A percentile compares a stretch with the other conserved stretches of the same genome.
Conservation (phyloP, 2,113 vertebrate genomes). For the Coryphaenoides rupestris region DNA sequence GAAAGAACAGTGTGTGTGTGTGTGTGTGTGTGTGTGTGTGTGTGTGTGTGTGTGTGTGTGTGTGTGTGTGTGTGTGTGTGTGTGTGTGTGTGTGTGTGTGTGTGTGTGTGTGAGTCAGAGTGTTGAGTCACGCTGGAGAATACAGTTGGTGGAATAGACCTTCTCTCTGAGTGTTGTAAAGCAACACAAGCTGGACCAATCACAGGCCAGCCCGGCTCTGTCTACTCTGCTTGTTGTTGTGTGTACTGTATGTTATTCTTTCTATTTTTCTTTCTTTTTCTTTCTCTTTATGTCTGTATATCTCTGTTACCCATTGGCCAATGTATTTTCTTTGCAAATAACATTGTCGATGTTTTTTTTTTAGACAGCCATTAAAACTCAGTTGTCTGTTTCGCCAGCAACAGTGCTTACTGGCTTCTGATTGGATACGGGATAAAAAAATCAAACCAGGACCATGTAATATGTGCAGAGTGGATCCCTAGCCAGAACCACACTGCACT, state of each 20-base stretch:
- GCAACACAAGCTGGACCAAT: slow-evolving; percentile 36
- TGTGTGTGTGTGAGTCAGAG: slow-evolving; percentile 10
- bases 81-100: slow-evolving; percentile 21
- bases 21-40: slow-evolving; percentile 12
- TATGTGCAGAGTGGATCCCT: background rate
- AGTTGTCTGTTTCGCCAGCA: too few relatives aligned
- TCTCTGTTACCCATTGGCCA: background rate
- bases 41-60: slow-evolving; percentile 11
- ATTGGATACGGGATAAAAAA: slow-evolving; percentile 29
- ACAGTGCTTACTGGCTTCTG: slow-evolving; percentile 38
- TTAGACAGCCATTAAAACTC: too few relatives aligned
- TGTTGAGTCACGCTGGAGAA: slow-evolving; percentile 49
- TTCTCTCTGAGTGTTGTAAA: slow-evolving; percentile 30
- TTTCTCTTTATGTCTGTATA: background rate
- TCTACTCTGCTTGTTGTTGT: background rate
- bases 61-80: slow-evolving; percentile 10
- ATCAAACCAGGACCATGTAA: slow-evolving; percentile 25
- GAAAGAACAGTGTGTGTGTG: slow-evolving; percentile 7
- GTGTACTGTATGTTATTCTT: background rate
- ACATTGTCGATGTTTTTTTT: slow-evolving; percentile 3
- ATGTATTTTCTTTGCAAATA: too few relatives aligned
- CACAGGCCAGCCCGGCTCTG: slow-evolving; percentile 8
- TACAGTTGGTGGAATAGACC: slow-evolving; percentile 4
- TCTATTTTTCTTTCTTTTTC: background rate
- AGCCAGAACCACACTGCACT: slow-evolving; percentile 36